phyloP scores from a whole-genome alignment of 2,797 vertebrate species.

The Hydrocynus forskahlii region DNA sequence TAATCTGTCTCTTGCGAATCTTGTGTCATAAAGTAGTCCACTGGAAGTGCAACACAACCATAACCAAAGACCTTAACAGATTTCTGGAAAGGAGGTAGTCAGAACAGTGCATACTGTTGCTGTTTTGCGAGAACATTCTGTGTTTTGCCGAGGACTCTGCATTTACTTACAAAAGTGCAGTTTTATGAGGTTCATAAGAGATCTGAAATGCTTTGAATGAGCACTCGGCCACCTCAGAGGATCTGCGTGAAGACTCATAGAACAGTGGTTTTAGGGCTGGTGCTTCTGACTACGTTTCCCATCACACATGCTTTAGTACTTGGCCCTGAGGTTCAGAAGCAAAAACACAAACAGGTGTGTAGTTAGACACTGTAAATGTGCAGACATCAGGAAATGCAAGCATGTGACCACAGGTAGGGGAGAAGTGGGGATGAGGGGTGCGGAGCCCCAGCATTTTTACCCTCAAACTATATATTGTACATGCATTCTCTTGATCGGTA shows the following conservation, averaged over 20 bases:
- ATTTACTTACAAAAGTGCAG: constrained; percentile 41
- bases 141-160: constrained; percentile 16
- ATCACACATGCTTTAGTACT: constrained; percentile 7
- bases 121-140: constrained; percentile 4
- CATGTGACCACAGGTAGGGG: too few relatives aligned
- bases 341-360: constrained; percentile 28
- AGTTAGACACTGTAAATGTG: not conserved
- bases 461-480: too few relatives aligned
- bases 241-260: not conserved
- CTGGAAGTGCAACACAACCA: not conserved
- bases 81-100: constrained; percentile 35
- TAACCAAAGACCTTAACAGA: not conserved
- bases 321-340: constrained; percentile 30
- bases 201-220: constrained; percentile 14
- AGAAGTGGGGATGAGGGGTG: too few relatives aligned
- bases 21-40: not conserved
- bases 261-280: constrained; percentile 32
- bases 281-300: constrained; percentile 14
- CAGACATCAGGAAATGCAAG: not conserved
- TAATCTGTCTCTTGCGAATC: not conserved
- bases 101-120: constrained; percentile 35
- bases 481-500: too few relatives aligned
- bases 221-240: not conserved
- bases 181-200: not conserved
- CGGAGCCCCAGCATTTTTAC: too few relatives aligned